Base-by-base conservation (phyloP, 2,797 vertebrate species). In the Thamnophis elegans region DNA sequence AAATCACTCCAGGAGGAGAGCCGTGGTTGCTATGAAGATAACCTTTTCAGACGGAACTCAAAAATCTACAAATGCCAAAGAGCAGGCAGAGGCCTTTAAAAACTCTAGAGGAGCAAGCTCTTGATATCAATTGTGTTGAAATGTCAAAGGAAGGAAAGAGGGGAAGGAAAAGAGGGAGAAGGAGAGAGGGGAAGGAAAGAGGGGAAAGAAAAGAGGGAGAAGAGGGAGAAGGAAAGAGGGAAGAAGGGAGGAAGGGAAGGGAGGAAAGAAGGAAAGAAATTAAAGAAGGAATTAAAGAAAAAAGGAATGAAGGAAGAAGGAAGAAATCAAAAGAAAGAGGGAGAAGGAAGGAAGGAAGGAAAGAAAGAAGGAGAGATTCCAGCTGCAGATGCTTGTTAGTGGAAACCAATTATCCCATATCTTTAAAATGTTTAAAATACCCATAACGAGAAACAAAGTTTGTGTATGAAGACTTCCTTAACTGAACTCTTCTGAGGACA, bases 41-140 rank as follows among this genome's bases (percentile, higher is more conserved):
- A 54, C 88, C 88, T 87, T 92, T 92, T 87, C 16, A 56, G 32
- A 18, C 20, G 18, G 28, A 18, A 25, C 78, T 68, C 6, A 36
- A 92, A 92, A 92, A 56, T 47, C 78, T 47, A 36, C 51, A 90
- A 87, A 90, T 90, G 78, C 88, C 59, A 86, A 53, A 89, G 26
- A 86, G 42, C 42, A 47, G 88, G 42, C 1, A 22, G 14, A 32
- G 14, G n/a, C 10, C 59, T 13, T 85, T 22, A 13, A n/a, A 62
- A 25, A 59, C 0, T 0, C 68, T 14, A 9, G 25, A 68, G 32
- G 22, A 51, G 55, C 1, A 42, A 25, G 59, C 32, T n/a, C 47
- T 55, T 86, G 51, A 25, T 65, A 22, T 53, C 5, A 26, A 55
- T 89, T 65, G 32, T 51, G 26, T 11, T 47, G 36, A 47, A 82